Evolutionary conservation across 37 sponge, comb jelly and placozoan genomes (phyloP), one percentile per base, ranked within the genome.

Genomic region (Chondrosia reniformis): DNA sequence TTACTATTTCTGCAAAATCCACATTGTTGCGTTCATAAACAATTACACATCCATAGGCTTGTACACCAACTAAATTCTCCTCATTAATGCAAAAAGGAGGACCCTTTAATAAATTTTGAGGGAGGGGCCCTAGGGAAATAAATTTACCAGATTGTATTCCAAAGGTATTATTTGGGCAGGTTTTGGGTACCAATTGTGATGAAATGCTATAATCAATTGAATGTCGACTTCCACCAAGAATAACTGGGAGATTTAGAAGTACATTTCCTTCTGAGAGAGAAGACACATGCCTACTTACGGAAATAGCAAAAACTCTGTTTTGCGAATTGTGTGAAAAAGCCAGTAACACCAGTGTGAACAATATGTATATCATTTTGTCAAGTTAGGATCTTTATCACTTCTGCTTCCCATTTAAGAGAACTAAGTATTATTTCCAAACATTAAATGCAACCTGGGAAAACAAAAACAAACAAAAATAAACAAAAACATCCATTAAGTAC

Each of bases 101-200:
- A 69, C 72, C 72, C 72, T 69, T 24, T 7, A 69, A 69, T 69
- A 69, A 24, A 21, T 15, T n/a, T 6, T 31, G 43, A 42, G 72
- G 72, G 72, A 69, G 32, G 39, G 72, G n/a, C 44, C 72, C 72
- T 40, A 69, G 72, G 13, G 72, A 41, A 40, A 69, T 24, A 13
- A 69, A 21, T 10, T 38, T 40, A 7, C 72, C 72, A 39, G 40
- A 36, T n/a, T 39, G 4, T n/a, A 69, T 6, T 37, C 44, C 10
- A 21, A 69, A 69, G 17, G 42, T 24, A 25, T 69, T 44, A 13
- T 25, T 38, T 3, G 72, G 72, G 24, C 72, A 69, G 41, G 43
- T 40, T 7, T 19, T 31, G 24, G 72, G 72, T 10, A 44, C 39
- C 7, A 69, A 44, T 25, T 38, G 44, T 37, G 39, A 41, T 17